Evolutionary conservation across 2,888 invertebrate genomes (phyloP).

Genomic region (Andricus curvator): DNA sequence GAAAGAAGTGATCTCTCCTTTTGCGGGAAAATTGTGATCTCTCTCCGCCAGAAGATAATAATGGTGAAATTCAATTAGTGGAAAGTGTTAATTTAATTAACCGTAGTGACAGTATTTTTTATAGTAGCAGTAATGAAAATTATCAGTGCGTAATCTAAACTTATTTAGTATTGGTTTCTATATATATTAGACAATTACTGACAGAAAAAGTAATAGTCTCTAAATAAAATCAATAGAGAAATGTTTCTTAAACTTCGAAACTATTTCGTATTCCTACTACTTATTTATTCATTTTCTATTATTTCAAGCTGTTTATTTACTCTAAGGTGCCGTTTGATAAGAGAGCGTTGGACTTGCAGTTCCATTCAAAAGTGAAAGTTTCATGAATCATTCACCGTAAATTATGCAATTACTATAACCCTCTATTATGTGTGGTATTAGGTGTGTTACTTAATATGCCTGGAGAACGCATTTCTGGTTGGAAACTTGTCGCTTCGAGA

Average conservation of each 20-base stretch:
- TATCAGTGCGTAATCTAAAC: background rate
- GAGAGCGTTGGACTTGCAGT: conserved; percentile 9
- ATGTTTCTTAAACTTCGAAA: background rate
- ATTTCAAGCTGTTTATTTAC: background rate
- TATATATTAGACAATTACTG: background rate
- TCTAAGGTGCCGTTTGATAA: background rate
- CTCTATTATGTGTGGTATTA: conserved; percentile 7
- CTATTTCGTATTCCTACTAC: background rate
- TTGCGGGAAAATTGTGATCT: background rate
- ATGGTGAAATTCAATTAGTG: conserved; percentile 13
- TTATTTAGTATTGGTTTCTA: background rate
- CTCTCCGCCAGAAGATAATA: background rate
- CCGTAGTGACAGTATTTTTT: background rate
- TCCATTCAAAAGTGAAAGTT: conserved; percentile 33
- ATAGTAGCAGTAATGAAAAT: background rate
- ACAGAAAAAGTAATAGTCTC: background rate
- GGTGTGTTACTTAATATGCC: conserved; percentile 5
- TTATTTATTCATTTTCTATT: background rate
- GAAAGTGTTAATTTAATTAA: conserved; percentile 3
- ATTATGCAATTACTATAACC: conserved; percentile 31
- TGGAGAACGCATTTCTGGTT: conserved; percentile 1
- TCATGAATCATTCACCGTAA: conserved; percentile 25
- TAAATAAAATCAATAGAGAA: background rate
- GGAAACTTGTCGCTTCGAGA: background rate
- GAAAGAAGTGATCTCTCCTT: conserved; percentile 7